phyloP scores from a whole-genome alignment of 2,888 invertebrate species.

The Hoplodrina blanda region DNA sequence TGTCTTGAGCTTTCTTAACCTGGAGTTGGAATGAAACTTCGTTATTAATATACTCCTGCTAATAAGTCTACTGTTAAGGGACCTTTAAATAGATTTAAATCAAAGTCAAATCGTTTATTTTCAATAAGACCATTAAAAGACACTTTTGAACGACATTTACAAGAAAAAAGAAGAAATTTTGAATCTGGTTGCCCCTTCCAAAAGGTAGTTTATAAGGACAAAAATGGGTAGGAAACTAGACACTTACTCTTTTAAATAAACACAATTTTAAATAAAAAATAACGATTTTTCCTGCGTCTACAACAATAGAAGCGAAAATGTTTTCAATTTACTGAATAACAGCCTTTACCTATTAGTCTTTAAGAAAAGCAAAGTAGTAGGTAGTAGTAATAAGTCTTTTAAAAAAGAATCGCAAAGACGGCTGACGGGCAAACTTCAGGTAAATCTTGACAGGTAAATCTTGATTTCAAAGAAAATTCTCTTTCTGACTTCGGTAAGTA shows the following conservation, averaged over 20 bases:
- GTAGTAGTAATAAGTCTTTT: not conserved
- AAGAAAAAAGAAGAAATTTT: no score
- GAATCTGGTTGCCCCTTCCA: no score
- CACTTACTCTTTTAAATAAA: no score
- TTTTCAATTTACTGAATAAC: constrained; percentile 12
- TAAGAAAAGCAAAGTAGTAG: no score
- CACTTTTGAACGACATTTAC: no score
- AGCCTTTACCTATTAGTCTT: not conserved
- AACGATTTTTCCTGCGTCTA: not conserved
- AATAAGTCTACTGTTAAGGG: no score
- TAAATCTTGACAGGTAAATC: not conserved
- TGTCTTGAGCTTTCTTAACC: constrained; percentile 85
- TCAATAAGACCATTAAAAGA: no score
- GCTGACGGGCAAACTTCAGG: not conserved
- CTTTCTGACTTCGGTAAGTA: not conserved
- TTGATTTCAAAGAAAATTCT: not conserved
- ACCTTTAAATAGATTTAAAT: no score
- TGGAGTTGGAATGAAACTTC: constrained; percentile 62
- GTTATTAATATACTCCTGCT: not conserved
- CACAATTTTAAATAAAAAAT: no score
- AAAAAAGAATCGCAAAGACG: not conserved
- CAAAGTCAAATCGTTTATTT: no score
- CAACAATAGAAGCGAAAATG: constrained; percentile 34
- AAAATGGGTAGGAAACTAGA: no score
- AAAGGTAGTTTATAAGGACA: no score